These are phyloP conservation scores for Periplaneta americana DNA, from an alignment of 1,140 invertebrate genomes.

Conservation along the genomic window DNA sequence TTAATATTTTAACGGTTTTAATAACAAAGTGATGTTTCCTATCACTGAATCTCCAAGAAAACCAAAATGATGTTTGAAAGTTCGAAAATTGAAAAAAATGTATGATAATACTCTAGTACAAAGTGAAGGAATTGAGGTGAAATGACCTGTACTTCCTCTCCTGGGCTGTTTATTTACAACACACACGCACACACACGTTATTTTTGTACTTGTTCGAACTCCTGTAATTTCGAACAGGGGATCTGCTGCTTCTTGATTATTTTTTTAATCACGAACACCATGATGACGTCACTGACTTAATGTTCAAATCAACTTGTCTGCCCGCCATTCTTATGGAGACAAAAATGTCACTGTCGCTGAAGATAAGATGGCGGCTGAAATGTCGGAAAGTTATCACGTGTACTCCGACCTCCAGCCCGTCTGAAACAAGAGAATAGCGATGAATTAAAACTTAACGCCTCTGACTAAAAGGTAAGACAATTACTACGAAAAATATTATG, in stretches of 20 bases:
- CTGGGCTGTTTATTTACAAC: not conserved
- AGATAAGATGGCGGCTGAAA: not conserved
- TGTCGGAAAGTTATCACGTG: slow-evolving; percentile 13
- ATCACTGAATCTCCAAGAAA: no score
- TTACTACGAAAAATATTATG: not conserved
- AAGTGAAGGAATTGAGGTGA: not conserved
- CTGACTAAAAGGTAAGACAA: not conserved
- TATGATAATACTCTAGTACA: no score
- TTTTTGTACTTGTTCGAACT: not conserved
- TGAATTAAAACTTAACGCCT: not conserved
- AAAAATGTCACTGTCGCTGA: not conserved
- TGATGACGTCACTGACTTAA: no score
- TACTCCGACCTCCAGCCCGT: slow-evolving; percentile 17
- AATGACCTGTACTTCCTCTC: not conserved
- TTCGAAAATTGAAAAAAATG: no score
- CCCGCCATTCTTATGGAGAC: not conserved
- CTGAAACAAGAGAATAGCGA: slow-evolving; percentile 5
- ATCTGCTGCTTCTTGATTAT: not conserved
- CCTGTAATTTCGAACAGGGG: not conserved
- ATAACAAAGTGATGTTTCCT: no score
- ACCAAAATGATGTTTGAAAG: no score
- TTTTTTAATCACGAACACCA: no score
- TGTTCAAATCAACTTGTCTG: not conserved
- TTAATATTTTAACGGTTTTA: no score
- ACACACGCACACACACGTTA: not conserved